Evolutionary conservation across 2,113 vertebrate genomes (phyloP).

Genomic region (Melanocharis versteri): DNA sequence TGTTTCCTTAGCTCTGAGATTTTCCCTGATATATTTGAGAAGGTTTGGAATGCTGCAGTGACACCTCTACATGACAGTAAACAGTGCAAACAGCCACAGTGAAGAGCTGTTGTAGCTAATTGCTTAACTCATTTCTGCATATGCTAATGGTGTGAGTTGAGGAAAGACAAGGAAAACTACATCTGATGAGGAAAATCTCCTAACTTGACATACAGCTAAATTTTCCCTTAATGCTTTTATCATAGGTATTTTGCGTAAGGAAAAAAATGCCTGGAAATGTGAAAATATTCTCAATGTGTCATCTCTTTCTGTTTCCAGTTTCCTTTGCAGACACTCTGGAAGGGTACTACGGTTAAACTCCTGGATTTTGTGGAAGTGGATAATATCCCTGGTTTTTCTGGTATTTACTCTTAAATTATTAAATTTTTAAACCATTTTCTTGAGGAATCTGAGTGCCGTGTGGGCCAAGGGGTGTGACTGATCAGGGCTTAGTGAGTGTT

Average conservation of each 20-base stretch:
- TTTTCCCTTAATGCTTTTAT: background rate
- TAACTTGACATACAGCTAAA: background rate
- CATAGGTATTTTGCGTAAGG: background rate
- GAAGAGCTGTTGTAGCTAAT: background rate
- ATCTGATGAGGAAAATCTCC: background rate
- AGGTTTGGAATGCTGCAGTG: background rate
- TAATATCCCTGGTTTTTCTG: constrained; percentile 64
- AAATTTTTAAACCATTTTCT: background rate
- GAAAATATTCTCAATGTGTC: background rate
- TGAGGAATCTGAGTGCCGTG: background rate
- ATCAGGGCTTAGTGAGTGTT: background rate
- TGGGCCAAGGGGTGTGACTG: background rate
- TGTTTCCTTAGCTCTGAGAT: background rate
- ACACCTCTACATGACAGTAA: background rate
- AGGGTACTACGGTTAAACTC: constrained; percentile 81
- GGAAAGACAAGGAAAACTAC: background rate
- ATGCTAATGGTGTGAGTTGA: background rate
- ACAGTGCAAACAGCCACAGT: background rate
- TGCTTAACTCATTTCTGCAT: background rate
- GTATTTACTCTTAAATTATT: constrained; percentile 47
- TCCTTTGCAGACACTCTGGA: constrained; percentile 87
- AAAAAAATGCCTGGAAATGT: background rate
- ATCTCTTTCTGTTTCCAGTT: constrained; percentile 72
- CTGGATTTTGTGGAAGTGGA: constrained; percentile 83
- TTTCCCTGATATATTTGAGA: background rate